Evolutionary conservation across 1,140 invertebrate species (phyloP).

Genomic region (Orius insidiosus): DNA sequence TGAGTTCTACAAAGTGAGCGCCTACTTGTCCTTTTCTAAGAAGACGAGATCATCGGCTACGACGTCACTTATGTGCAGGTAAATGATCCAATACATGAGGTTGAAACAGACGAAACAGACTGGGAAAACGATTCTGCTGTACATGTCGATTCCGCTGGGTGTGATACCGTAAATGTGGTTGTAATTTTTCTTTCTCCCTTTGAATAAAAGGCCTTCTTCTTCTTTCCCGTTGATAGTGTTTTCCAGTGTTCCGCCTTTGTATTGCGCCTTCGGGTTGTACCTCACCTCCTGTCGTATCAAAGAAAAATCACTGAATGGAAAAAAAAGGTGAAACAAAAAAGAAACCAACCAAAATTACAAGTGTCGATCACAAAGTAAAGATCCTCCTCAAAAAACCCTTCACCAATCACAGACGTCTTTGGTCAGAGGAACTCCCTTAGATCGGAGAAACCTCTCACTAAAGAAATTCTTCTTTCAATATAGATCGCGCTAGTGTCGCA

Average conservation of each 20-base stretch:
- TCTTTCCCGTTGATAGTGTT: slow-evolving; percentile 71
- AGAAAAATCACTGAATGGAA: slow-evolving; percentile 41
- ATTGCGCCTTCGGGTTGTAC: slow-evolving; percentile 81
- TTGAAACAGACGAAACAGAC: slow-evolving; percentile 96
- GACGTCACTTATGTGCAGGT: slow-evolving; percentile 86
- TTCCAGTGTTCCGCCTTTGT: slow-evolving; percentile 74
- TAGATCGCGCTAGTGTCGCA: too few relatives aligned
- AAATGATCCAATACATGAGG: slow-evolving; percentile 96
- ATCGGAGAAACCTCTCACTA: too few relatives aligned
- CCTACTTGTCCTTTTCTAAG: slow-evolving; percentile 60
- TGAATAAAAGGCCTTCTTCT: slow-evolving; percentile 43
- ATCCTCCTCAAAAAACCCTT: too few relatives aligned
- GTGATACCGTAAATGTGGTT: slow-evolving; percentile 56
- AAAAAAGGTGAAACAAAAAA: slow-evolving; percentile 25
- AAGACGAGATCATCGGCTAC: slow-evolving; percentile 81
- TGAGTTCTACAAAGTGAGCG: background rate
- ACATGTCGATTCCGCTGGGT: slow-evolving; percentile 91
- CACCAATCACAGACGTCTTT: too few relatives aligned
- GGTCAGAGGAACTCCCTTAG: too few relatives aligned
- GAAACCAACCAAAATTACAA: too few relatives aligned
- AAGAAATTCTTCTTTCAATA: too few relatives aligned
- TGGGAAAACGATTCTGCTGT: slow-evolving; percentile 86
- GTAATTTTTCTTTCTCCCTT: slow-evolving; percentile 47
- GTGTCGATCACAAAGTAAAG: too few relatives aligned
- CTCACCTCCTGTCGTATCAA: slow-evolving; percentile 59